These are phyloP conservation scores for Tetrax tetrax DNA, from an alignment of 2,113 vertebrate species.

Conservation along the genomic window DNA sequence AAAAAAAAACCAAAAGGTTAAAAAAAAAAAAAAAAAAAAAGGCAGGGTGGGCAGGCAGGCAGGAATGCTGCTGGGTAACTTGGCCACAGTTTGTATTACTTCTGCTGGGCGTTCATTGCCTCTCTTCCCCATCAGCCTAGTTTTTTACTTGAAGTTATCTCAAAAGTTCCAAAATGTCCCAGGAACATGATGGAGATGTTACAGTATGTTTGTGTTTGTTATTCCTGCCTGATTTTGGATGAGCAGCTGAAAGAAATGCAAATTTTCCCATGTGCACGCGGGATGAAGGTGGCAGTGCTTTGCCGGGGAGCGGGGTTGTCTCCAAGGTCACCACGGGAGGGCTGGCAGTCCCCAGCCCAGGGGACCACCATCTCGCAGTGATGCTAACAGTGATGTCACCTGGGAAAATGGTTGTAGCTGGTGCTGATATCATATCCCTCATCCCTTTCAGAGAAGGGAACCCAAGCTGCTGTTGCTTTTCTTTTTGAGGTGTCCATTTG, in stretches of 20 bases:
- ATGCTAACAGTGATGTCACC: too few species aligned
- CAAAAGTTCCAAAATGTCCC: not conserved
- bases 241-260: not conserved
- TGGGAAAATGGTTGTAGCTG: rapidly evolving
- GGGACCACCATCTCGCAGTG: not conserved
- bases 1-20: not conserved
- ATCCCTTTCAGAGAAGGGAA: not conserved
- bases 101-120: not conserved
- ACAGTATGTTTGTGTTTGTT: not conserved
- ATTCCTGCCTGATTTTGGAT: not conserved
- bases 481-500: not conserved
- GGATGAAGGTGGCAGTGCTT: not conserved
- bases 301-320: not conserved
- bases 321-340: rapidly evolving
- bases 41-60: too few species aligned
- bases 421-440: not conserved
- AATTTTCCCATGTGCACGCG: rapidly evolving
- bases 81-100: not conserved
- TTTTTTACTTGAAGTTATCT: not conserved
- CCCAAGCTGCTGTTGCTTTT: not conserved
- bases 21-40: not conserved
- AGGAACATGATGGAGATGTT: not conserved
- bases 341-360: not conserved
- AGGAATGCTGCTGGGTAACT: not conserved
- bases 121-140: not conserved